Evolutionary conservation across 2,888 invertebrate species (phyloP).

Genomic region (Plagiodera versicolora): DNA sequence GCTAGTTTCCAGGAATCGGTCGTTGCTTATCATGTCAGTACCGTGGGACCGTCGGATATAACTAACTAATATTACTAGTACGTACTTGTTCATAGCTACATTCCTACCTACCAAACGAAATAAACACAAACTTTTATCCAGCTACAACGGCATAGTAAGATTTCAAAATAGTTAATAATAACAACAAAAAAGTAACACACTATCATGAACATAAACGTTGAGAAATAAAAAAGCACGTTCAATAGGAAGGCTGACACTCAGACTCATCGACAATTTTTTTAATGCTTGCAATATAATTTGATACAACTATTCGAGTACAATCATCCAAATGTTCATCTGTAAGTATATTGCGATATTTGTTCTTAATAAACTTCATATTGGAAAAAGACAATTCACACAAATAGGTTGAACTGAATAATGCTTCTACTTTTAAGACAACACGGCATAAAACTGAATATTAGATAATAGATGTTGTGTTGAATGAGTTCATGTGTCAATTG

Average conservation of each 20-base stretch:
- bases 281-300: conserved; percentile 14
- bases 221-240: conserved; percentile 6
- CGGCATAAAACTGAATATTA: too few species aligned
- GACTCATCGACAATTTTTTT: conserved; percentile 13
- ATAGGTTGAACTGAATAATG: conserved; percentile 9
- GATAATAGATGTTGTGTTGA: too few species aligned
- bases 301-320: conserved; percentile 13
- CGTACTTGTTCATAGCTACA: conserved; percentile 8
- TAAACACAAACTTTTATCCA: conserved; percentile 4
- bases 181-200: neutral
- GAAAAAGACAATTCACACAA: conserved; percentile 7
- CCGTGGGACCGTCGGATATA: too few species aligned
- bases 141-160: neutral
- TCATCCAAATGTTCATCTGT: neutral
- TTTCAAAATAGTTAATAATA: conserved; percentile 1
- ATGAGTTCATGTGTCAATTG: too few species aligned
- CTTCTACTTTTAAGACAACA: conserved; percentile 6
- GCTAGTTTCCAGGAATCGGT: too few species aligned
- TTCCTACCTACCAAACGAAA: conserved; percentile 8
- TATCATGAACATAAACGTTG: conserved; percentile 3
- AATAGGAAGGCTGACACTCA: conserved; percentile 9
- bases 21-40: too few species aligned
- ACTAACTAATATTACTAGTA: conserved; percentile 5
- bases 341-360: neutral
- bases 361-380: conserved; percentile 4